Base-by-base conservation (phyloP, 2,113 vertebrate species). In the Leucosticte australis region DNA sequence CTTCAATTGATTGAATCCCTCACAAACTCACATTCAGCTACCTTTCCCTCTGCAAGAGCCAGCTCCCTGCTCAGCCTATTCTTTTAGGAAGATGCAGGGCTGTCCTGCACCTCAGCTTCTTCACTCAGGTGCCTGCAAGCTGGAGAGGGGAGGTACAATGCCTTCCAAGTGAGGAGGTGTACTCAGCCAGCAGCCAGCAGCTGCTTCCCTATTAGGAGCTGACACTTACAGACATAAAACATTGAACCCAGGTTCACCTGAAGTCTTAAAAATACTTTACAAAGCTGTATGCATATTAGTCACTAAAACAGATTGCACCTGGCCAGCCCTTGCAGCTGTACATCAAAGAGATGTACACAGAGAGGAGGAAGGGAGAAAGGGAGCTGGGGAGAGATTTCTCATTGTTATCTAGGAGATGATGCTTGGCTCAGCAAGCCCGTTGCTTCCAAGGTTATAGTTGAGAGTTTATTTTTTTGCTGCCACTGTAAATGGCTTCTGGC, bases 261-360 rank as follows among this genome's bases (percentile, higher is more conserved):
- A 74, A 94, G 44, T 55, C 52, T 83, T 59, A 28, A 83, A 60
- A 60, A n/a, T 56, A 52, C 65, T 94, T 91, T 60, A 52, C 47
- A 64, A 85, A 93, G 56, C 44, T 74, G 0, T 37, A 39, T 75
- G 68, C 24, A 52, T 86, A 46, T 88, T 89, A 65, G 27, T 77
- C 39, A 77, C 42, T 71, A 49, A 92, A 94, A 30, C 44, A 88
- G 73, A 49, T 84, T 83, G 86, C 93, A 92, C 83, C 95, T 90
- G 86, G 90, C 76, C 83, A 89, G 79, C 59, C 60, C 64, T 92
- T 83, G 85, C 82, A 96, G 88, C 94, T 89, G 73, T 90, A 87
- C 69, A 90, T 96, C 71, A 96, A 96, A 96, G 81, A 53, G 37
- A 53, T 52, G 60, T 28, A 63, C 35, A 39, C 15, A 33, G 0